These are phyloP conservation scores for Dysmachus trigonus DNA, from an alignment of 2,888 invertebrate species.

Conservation along the genomic window DNA sequence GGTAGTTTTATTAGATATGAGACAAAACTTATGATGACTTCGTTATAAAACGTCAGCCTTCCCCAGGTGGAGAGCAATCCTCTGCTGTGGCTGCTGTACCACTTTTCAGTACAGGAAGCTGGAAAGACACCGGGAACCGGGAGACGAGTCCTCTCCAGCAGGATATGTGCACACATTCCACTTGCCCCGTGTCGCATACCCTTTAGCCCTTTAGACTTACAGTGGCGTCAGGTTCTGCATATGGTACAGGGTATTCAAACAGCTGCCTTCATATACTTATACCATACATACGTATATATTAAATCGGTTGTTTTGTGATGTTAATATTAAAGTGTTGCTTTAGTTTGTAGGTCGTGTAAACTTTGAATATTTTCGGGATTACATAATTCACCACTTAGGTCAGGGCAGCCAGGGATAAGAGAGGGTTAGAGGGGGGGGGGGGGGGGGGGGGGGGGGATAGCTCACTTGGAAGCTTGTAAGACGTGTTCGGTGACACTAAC, in stretches of 20 bases:
- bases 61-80: not conserved
- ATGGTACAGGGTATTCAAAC: not conserved
- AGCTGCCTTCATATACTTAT: too few relatives aligned
- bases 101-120: not conserved
- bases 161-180: conserved; percentile 3
- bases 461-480: not conserved
- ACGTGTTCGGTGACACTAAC: not conserved
- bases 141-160: not conserved
- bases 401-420: too few relatives aligned
- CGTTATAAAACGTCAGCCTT: conserved; percentile 32
- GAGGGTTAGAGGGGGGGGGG: not conserved
- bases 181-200: conserved; percentile 7
- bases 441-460: not conserved
- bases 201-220: not conserved
- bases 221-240: not conserved
- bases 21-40: conserved; percentile 39
- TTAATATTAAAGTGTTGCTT: conserved; percentile 29
- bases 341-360: conserved; percentile 11
- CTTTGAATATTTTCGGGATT: conserved; percentile 39
- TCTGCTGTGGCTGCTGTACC: too few relatives aligned
- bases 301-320: conserved; percentile 13
- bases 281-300: not conserved
- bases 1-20: conserved; percentile 41
- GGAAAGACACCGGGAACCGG: not conserved
- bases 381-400: conserved; percentile 8